Conservation (phyloP, 1,140 invertebrate species). For the Drosophila murphyi region DNA sequence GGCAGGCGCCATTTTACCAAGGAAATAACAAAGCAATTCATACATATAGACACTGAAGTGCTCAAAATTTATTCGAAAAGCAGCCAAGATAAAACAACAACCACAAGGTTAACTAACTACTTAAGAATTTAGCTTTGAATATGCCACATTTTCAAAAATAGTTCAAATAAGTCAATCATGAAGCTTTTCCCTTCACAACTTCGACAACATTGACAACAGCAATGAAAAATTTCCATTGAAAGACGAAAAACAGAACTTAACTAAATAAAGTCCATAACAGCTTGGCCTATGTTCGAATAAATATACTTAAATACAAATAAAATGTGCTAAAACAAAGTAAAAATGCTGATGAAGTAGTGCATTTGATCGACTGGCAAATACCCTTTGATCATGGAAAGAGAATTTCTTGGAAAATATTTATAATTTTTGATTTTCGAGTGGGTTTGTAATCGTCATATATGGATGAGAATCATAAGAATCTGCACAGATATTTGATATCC, state of each 20-base stretch:
- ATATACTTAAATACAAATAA: constrained; percentile 67
- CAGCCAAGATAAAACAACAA: constrained; percentile 10
- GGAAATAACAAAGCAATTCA: constrained; percentile 65
- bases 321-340: constrained; percentile 58
- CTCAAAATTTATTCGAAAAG: neutral
- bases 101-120: constrained; percentile 5
- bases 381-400: neutral
- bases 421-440: too few species aligned
- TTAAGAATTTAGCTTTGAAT: neutral
- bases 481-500: too few species aligned
- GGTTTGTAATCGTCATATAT: too few species aligned
- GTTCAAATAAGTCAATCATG: too few species aligned
- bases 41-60: constrained; percentile 20
- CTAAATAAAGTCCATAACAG: constrained; percentile 60
- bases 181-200: too few species aligned
- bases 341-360: neutral
- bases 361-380: neutral
- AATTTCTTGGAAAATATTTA: neutral
- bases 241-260: constrained; percentile 57
- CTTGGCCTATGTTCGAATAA: constrained; percentile 57
- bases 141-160: neutral
- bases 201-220: constrained; percentile 32
- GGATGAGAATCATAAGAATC: too few species aligned
- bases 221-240: constrained; percentile 65
- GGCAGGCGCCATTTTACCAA: constrained; percentile 57